Evolutionary conservation across 2,888 invertebrate genomes (phyloP).

Genomic region (Ormyrus labotus): DNA sequence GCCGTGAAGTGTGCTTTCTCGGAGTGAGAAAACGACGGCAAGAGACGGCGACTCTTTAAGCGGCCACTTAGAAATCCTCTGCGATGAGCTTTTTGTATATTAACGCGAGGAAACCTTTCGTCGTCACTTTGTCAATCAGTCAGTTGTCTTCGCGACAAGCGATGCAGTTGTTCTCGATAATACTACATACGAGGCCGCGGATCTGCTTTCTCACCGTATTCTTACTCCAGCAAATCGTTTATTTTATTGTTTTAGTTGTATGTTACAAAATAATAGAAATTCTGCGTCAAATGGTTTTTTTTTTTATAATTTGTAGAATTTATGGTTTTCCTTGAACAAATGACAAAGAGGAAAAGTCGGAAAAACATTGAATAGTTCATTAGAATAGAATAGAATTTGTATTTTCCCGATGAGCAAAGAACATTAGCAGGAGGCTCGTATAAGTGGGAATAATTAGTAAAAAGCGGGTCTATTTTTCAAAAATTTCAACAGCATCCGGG

Average conservation of each 20-base stretch:
- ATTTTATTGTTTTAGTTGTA: too few relatives aligned
- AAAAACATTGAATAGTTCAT: too few relatives aligned
- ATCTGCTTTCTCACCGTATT: too few relatives aligned
- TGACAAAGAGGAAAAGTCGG: too few relatives aligned
- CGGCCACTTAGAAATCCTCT: constrained; percentile 67
- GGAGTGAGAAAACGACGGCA: constrained; percentile 54
- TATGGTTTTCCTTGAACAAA: too few relatives aligned
- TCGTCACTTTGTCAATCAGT: constrained; percentile 61
- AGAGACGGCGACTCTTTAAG: constrained; percentile 64
- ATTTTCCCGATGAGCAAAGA: too few relatives aligned
- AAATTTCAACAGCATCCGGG: constrained; percentile 45
- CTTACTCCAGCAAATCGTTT: too few relatives aligned
- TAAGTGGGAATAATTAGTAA: constrained; percentile 2
- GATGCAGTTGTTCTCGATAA: constrained; percentile 44
- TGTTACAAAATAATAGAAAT: too few relatives aligned
- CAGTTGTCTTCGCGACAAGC: constrained; percentile 31
- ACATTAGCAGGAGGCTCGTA: too few relatives aligned
- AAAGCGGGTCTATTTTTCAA: neutral
- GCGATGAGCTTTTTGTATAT: constrained; percentile 61
- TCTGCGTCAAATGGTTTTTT: too few relatives aligned
- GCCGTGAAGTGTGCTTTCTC: constrained; percentile 43
- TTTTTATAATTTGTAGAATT: too few relatives aligned
- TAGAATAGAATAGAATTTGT: too few relatives aligned
- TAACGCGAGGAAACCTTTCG: constrained; percentile 55
- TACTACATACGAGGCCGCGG: neutral